These are phyloP conservation scores for Platalea minor DNA, from an alignment of 2,797 vertebrate species.

Conservation along the genomic window DNA sequence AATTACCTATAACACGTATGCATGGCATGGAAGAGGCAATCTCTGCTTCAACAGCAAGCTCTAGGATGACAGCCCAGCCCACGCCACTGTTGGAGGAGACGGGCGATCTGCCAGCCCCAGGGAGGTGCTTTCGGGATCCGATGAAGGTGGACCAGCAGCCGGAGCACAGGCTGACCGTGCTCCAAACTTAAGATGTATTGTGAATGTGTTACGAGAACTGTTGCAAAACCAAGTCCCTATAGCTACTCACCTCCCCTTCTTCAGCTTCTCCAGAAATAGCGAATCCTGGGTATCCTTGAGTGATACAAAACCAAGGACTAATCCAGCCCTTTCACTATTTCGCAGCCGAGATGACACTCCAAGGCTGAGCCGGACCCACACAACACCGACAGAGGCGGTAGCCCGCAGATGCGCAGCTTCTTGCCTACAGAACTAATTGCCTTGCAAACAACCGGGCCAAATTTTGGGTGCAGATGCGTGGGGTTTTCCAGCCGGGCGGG, in stretches of 20 bases:
- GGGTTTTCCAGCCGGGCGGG: not conserved
- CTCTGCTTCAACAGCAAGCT: not conserved
- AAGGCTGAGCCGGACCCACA: not conserved
- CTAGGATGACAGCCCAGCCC: accelerated
- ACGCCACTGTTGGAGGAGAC: accelerated
- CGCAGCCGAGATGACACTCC: accelerated
- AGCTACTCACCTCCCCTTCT: not conserved
- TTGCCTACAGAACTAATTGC: not conserved
- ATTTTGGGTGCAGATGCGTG: accelerated
- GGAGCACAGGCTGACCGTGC: accelerated
- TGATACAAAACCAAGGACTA: not conserved
- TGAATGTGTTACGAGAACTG: not conserved
- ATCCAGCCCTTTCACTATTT: not conserved
- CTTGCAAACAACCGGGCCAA: not conserved
- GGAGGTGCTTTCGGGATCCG: not conserved
- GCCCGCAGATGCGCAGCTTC: not conserved
- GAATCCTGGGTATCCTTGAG: not conserved
- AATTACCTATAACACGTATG: accelerated
- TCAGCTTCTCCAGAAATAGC: not conserved
- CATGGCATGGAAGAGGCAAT: not conserved
- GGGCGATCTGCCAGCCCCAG: not conserved
- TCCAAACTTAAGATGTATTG: not conserved
- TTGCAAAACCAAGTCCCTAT: not conserved
- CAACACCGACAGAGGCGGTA: accelerated
- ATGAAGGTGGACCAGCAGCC: not conserved